A percentile compares a stretch with the other conserved stretches of the same genome.
Evolutionary conservation across 2,888 invertebrate genomes (phyloP).

Genomic region (Embidobia sp.): DNA sequence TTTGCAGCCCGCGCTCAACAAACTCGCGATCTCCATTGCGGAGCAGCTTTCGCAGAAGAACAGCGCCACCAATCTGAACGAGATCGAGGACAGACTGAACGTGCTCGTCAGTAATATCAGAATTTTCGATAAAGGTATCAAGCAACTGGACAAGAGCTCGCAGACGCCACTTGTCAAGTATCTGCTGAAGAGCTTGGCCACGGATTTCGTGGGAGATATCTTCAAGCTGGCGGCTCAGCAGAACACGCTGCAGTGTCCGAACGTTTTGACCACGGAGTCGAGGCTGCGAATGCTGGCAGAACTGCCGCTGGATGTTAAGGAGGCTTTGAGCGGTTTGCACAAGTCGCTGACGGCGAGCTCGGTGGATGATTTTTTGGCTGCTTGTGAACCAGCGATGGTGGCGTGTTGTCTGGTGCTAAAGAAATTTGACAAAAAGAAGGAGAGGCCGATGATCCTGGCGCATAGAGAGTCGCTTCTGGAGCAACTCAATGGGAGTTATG

Average conservation of each 20-base stretch:
- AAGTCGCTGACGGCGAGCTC: slow-evolving; percentile 86
- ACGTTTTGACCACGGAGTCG: slow-evolving; percentile 84
- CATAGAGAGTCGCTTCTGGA: slow-evolving; percentile 92
- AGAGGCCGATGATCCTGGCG: slow-evolving; percentile 88
- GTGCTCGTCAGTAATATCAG: slow-evolving; percentile 88
- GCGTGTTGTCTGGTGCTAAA: slow-evolving; percentile 90
- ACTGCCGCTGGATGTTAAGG: slow-evolving; percentile 86
- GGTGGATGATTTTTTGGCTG: slow-evolving; percentile 90
- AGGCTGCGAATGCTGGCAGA: slow-evolving; percentile 86
- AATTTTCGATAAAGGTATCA: slow-evolving; percentile 91
- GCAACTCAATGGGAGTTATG: slow-evolving; percentile 88
- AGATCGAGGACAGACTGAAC: slow-evolving; percentile 89
- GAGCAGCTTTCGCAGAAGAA: slow-evolving; percentile 89
- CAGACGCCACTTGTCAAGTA: slow-evolving; percentile 90
- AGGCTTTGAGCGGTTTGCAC: slow-evolving; percentile 86
- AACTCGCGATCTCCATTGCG: slow-evolving; percentile 86
- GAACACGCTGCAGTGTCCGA: slow-evolving; percentile 82
- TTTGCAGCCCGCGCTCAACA: slow-evolving; percentile 88
- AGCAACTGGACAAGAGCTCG: slow-evolving; percentile 84
- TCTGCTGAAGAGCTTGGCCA: slow-evolving; percentile 91
- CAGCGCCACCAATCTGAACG: slow-evolving; percentile 74
- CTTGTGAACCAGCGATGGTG: slow-evolving; percentile 88
- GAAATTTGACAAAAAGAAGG: slow-evolving; percentile 95
- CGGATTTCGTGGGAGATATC: slow-evolving; percentile 91
- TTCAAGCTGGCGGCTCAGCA: slow-evolving; percentile 90